Percentiles rank a stretch among this genome's conserved stretches.
Evolutionary conservation across 2,888 invertebrate genomes (phyloP).

Genomic region (Andrena bucephala): DNA sequence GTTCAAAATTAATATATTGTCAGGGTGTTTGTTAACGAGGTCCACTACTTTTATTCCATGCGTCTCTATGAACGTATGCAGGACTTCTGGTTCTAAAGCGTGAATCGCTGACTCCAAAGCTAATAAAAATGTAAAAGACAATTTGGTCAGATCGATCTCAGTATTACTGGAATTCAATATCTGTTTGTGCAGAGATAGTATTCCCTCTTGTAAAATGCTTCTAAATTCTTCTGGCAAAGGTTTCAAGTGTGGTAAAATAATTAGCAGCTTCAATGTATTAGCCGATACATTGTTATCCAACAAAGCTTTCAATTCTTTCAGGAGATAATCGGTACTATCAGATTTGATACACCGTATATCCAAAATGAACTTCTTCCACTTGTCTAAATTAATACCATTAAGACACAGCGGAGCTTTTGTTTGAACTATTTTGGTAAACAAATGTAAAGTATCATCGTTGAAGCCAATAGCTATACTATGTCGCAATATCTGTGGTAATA

Average conservation of each 20-base stretch:
- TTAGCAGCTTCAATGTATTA: constrained; percentile 74
- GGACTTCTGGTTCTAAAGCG: constrained; percentile 85
- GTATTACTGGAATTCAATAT: constrained; percentile 53
- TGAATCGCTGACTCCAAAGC: constrained; percentile 88
- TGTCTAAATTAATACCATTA: constrained; percentile 87
- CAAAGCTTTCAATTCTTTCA: constrained; percentile 71
- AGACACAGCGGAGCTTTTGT: constrained; percentile 89
- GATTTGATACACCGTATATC: constrained; percentile 81
- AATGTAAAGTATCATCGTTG: constrained; percentile 86
- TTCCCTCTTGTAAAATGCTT: constrained; percentile 65
- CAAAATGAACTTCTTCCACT: constrained; percentile 90
- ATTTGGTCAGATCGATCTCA: constrained; percentile 53
- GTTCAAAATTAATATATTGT: constrained; percentile 74
- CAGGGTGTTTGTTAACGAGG: constrained; percentile 69
- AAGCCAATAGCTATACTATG: constrained; percentile 87
- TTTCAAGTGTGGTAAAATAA: constrained; percentile 80
- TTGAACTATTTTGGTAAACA: constrained; percentile 89
- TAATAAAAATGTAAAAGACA: constrained; percentile 85
- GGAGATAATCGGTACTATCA: constrained; percentile 69
- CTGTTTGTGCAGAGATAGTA: constrained; percentile 67
- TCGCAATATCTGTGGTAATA: constrained; percentile 89
- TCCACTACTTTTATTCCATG: constrained; percentile 69
- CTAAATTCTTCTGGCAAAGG: constrained; percentile 68
- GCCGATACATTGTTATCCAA: constrained; percentile 68
- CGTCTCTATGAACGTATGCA: constrained; percentile 84